Evolutionary conservation across 2,113 vertebrate species (phyloP).

Genomic region (Dolichotis patagonum): DNA sequence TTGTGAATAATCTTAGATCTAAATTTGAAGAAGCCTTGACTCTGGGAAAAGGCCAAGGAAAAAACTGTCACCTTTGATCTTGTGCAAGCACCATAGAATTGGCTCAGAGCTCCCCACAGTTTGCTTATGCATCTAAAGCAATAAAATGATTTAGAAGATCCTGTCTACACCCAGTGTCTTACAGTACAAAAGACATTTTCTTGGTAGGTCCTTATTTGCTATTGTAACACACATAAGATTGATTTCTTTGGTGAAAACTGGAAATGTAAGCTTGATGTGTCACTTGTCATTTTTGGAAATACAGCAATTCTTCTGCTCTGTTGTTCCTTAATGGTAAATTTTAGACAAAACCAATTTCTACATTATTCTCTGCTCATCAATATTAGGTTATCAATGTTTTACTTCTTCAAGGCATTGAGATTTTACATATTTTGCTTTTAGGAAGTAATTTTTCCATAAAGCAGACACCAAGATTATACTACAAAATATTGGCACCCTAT

Average conservation of each 20-base stretch:
- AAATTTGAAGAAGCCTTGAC: constrained; percentile 1
- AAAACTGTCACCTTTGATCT: neutral
- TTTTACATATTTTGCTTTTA: constrained; percentile 2
- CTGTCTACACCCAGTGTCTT: neutral
- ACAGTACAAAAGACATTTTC: neutral
- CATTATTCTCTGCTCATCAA: neutral
- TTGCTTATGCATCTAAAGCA: neutral
- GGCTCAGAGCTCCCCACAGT: neutral
- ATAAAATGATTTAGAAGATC: constrained; percentile 13
- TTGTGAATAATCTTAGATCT: neutral
- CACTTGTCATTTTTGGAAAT: constrained; percentile 31
- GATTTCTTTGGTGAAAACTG: neutral
- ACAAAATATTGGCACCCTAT: constrained; percentile 33
- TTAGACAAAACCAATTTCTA: neutral
- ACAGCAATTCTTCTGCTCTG: neutral
- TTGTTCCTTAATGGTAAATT: constrained; percentile 8
- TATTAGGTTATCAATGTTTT: constrained; percentile 11
- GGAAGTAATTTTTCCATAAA: constrained; percentile 36
- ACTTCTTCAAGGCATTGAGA: neutral
- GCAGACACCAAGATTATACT: constrained; percentile 22
- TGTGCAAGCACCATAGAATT: neutral
- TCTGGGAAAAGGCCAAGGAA: neutral
- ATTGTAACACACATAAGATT: neutral
- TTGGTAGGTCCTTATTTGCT: neutral
- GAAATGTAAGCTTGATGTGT: constrained; percentile 10